Evolutionary conservation across 2,888 invertebrate species (phyloP), one percentile per base, ranked within the genome.

Genomic region (Steinernema hermaphroditum): DNA sequence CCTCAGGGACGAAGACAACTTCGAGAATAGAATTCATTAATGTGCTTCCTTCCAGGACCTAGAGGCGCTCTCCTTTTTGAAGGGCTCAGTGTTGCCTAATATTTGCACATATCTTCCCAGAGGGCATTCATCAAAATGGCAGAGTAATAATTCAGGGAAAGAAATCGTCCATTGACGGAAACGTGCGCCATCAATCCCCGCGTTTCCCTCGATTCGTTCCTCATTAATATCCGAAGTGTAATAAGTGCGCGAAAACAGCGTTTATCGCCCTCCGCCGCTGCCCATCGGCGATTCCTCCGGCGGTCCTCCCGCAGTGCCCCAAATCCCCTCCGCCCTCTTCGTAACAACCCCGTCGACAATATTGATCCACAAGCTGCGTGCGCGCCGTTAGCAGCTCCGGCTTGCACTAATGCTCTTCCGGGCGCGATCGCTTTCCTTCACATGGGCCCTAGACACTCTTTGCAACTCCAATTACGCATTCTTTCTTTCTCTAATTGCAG

Each of bases 211-310:
- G 4, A 54, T 54, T 54, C 54, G 14, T 14, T 12, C 54, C 54
- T 54, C 54, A 24, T 54, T 54, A 54, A 54, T 54, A 54, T 24
- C 54, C 54, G 14, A 54, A 54, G 54, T 54, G 54, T 54, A 54
- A 54, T 54, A 54, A 54, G 54, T 54, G 54, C 54, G 54, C 54
- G 54, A 54, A 54, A 54, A 54, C 54, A 54, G 22, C 54, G 54
- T 54, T 27, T 27, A 22, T 54, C 54, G 54, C 54, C 24, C 24
- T 24, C 54, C 24, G 29, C 37, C 37, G 54, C 24, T 22, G 22
- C 2, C 54, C 29, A 46, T 16, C 46, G 46, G 46, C 54, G 24
- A 14, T 27, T 54, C 54, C 2, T 8, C 54, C 29, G 24, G 22
- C 29, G 2, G 24, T 22, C 54, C 22, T 54, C 54, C 54, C 29